Evolutionary conservation across 2,888 invertebrate genomes (phyloP).

Genomic region (Bhutanitis thaidina): DNA sequence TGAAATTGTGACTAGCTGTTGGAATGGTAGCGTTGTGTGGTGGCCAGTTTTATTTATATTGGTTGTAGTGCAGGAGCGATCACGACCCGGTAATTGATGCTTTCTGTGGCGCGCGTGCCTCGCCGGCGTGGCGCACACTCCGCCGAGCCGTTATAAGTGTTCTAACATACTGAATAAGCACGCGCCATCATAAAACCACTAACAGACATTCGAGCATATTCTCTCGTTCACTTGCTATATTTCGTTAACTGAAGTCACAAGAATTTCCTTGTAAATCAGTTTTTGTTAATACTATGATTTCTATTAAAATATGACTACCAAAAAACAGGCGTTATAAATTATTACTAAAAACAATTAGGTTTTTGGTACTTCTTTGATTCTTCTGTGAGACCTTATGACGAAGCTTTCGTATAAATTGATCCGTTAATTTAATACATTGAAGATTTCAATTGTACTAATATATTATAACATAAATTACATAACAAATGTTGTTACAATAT

Average conservation of each 20-base stretch:
- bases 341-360: no score
- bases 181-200: slow-evolving; percentile 22
- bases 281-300: no score
- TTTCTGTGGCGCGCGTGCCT: slow-evolving; percentile 40
- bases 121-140: slow-evolving; percentile 28
- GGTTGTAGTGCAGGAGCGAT: slow-evolving; percentile 73
- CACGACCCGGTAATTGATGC: slow-evolving; percentile 77
- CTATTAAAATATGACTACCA: no score
- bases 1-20: slow-evolving; percentile 46
- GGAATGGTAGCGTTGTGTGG: slow-evolving; percentile 53
- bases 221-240: slow-evolving; percentile 1
- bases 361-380: no score
- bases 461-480: not conserved
- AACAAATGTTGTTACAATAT: slow-evolving; percentile 19
- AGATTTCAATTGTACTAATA: no score
- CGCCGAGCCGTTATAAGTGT: slow-evolving; percentile 37
- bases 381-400: no score
- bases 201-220: slow-evolving; percentile 8
- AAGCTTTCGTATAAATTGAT: no score
- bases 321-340: no score
- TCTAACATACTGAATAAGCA: slow-evolving; percentile 27
- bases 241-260: not conserved
- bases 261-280: no score
- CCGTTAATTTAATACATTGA: no score
- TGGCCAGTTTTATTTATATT: slow-evolving; percentile 73